These are phyloP conservation scores for Corbicula japonica DNA, from an alignment of 2,888 invertebrate species.

Conservation along the genomic window DNA sequence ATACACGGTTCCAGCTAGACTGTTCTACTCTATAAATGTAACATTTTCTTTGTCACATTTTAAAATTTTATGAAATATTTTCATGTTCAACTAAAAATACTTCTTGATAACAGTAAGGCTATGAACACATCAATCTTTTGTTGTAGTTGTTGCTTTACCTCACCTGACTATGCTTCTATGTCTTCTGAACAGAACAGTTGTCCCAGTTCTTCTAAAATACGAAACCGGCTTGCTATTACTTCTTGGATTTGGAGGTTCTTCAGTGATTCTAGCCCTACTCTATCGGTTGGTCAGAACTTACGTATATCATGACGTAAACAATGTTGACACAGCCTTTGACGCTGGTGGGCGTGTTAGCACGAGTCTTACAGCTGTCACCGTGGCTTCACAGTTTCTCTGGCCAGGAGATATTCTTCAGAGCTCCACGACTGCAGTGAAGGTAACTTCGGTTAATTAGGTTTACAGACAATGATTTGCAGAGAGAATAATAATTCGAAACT, in stretches of 20 bases:
- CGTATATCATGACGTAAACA: constrained; percentile 78
- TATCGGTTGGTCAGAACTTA: constrained; percentile 72
- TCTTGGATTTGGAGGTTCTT: constrained; percentile 77
- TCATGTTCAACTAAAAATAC: too few relatives aligned
- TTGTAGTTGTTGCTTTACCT: too few relatives aligned
- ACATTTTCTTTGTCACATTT: too few relatives aligned
- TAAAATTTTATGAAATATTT: too few relatives aligned
- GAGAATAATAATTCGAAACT: too few relatives aligned
- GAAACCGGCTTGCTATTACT: constrained; percentile 73
- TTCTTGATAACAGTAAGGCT: too few relatives aligned
- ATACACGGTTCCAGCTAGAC: too few relatives aligned
- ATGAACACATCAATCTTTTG: too few relatives aligned
- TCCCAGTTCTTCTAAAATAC: constrained; percentile 68
- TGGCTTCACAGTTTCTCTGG: constrained; percentile 86
- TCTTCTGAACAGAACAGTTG: constrained; percentile 37
- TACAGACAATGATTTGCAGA: background rate
- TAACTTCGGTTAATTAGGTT: too few relatives aligned
- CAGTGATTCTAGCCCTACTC: constrained; percentile 73
- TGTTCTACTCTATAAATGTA: too few relatives aligned
- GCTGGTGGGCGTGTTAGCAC: constrained; percentile 86
- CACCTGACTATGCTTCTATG: too few relatives aligned
- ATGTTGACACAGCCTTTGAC: constrained; percentile 86
- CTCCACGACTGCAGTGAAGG: constrained; percentile 76
- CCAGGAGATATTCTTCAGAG: constrained; percentile 78
- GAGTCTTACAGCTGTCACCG: constrained; percentile 86